Conservation (phyloP, 2,797 vertebrate species). For the Oceanodroma leucorhoa region DNA sequence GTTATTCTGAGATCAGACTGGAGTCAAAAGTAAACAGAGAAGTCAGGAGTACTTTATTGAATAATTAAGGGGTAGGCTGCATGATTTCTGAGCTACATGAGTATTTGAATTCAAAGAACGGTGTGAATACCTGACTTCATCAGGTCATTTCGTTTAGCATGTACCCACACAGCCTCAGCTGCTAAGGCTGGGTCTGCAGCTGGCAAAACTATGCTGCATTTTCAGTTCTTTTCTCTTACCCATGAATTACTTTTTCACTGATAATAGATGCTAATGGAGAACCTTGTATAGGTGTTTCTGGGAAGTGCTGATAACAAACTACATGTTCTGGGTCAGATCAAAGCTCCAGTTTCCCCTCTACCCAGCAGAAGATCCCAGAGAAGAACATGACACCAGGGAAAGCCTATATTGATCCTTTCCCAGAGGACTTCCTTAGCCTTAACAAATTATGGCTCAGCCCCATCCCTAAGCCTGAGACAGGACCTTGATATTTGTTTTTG, state of each 20-base stretch:
- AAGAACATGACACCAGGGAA: not conserved
- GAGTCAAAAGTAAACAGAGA: not conserved
- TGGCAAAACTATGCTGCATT: not conserved
- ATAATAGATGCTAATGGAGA: not conserved
- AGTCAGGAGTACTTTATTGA: not conserved
- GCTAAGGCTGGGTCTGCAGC: not conserved
- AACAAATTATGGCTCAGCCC: not conserved
- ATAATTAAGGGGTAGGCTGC: not conserved
- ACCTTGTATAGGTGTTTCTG: not conserved
- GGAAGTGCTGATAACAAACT: not conserved
- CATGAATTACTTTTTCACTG: not conserved
- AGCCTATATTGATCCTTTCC: not conserved
- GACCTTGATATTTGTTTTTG: not conserved
- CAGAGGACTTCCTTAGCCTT: not conserved
- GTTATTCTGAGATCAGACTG: not conserved
- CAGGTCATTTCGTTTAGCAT: not conserved
- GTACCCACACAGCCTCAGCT: not conserved
- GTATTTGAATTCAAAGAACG: not conserved
- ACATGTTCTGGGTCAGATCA: not conserved
- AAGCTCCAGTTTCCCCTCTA: not conserved
- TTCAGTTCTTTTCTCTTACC: not conserved
- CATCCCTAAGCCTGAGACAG: not conserved
- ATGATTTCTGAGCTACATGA: not conserved
- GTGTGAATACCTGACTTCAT: not conserved
- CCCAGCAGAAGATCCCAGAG: not conserved